phyloP scores from a whole-genome alignment of 2,113 vertebrate species.

The Callocephalon fimbriatum region DNA sequence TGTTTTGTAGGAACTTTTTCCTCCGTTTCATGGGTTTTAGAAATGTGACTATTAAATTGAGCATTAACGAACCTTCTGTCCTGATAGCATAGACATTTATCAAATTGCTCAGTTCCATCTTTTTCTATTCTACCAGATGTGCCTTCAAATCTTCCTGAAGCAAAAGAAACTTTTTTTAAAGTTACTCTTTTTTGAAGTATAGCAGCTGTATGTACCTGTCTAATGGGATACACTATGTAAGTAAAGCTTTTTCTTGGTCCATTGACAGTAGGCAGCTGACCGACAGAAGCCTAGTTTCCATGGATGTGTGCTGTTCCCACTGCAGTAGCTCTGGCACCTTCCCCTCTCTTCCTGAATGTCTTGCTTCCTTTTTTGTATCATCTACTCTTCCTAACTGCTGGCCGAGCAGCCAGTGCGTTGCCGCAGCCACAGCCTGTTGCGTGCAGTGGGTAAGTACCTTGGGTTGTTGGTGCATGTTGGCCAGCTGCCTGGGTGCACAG shows the following conservation, averaged over 20 bases:
- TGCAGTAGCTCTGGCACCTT: background rate
- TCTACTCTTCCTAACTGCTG: background rate
- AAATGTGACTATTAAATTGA: background rate
- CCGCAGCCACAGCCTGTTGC: background rate
- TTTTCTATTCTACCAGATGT: background rate
- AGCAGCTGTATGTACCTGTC: background rate
- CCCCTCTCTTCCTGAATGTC: background rate
- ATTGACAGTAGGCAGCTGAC: background rate
- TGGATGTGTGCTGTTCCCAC: accelerated
- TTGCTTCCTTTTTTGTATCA: background rate
- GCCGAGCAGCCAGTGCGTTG: accelerated
- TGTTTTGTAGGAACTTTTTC: background rate
- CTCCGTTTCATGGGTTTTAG: background rate
- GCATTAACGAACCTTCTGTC: background rate
- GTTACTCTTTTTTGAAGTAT: background rate
- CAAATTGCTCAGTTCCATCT: background rate
- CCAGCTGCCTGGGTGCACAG: background rate
- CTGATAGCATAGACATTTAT: background rate
- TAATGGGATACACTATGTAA: background rate
- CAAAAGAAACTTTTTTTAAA: background rate
- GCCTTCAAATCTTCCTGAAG: background rate
- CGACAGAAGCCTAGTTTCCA: background rate
- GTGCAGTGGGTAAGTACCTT: background rate
- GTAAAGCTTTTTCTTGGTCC: background rate
- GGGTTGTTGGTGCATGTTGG: accelerated